Evolutionary conservation across 37 sponge, comb jelly and placozoan species (phyloP).

Genomic region (Amphimedon queenslandica): DNA sequence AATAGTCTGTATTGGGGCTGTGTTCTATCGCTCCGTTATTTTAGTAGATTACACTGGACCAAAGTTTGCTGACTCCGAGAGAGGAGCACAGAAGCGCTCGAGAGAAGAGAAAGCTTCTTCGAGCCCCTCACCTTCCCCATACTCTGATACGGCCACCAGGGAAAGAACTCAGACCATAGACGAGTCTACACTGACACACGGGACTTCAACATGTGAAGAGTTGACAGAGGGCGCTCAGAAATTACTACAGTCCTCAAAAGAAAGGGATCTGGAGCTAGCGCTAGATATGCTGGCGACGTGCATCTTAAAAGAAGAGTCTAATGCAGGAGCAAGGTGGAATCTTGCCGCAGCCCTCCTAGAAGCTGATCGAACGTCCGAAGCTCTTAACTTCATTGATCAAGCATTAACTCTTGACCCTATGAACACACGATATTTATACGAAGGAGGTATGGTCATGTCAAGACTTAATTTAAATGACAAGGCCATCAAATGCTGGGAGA

Average conservation of each 20-base stretch:
- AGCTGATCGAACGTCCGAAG: slow-evolving; percentile 53
- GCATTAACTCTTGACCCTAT: slow-evolving; percentile 40
- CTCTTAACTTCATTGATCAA: slow-evolving; percentile 53
- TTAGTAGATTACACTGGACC: not conserved
- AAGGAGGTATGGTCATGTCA: slow-evolving; percentile 24
- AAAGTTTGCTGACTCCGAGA: not conserved
- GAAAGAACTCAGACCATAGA: not conserved
- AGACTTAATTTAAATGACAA: slow-evolving; percentile 17
- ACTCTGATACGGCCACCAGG: not conserved
- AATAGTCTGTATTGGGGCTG: no score
- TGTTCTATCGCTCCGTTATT: no score
- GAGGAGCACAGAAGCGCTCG: not conserved
- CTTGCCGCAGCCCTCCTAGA: slow-evolving; percentile 61
- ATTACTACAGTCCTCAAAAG: slow-evolving; percentile 1
- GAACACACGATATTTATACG: slow-evolving; percentile 38
- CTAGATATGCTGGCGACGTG: slow-evolving; percentile 70
- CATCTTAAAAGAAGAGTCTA: slow-evolving; percentile 51
- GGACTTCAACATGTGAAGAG: slow-evolving; percentile 6
- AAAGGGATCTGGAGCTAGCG: slow-evolving; percentile 38
- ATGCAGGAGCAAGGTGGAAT: slow-evolving; percentile 63
- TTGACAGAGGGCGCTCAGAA: slow-evolving; percentile 3
- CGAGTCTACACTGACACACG: not conserved
- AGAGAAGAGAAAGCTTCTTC: not conserved
- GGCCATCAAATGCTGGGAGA: slow-evolving; percentile 49
- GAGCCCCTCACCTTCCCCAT: not conserved